Evolutionary conservation across 2,888 invertebrate genomes (phyloP), one percentile per base, ranked within the genome.

Genomic region (Iphiclides podalirius): DNA sequence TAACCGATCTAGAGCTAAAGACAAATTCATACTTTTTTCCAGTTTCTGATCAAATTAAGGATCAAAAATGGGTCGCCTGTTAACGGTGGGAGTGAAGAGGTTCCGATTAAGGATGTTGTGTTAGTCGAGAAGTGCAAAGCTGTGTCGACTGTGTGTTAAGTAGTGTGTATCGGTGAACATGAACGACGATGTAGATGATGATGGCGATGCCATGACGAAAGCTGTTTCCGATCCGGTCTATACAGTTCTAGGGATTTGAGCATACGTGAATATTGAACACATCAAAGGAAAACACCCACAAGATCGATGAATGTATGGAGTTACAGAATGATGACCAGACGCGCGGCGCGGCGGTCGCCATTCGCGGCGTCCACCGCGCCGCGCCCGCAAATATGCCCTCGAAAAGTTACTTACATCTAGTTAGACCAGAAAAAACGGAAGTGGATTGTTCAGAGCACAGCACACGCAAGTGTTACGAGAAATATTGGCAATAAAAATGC

Each of bases 401-500:
- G 57, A 58, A 50, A 54, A 59, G 67, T 52, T 57, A 54, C 72
- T 74, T 75, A 79, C 52, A 71, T 56, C 72, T 78, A 81, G 61
- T 70, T 74, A 79, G 74, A 81, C 74, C 75, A 75, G 75, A 77
- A 69, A 60, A 62, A 59, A 60, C 62, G 64, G 61, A 63, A 75
- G 66, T 76, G 68, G 70, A 75, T 68, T 53, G 68, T 66, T 69
- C 55, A 72, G 72, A 79, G 75, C 67, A 64, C 67, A 71, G 74
- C 54, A 65, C 59, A 73, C 75, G 75, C 75, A 75, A 70, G 72
- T 67, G 70, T 74, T 72, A 76, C 76, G 78, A 74, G 76, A 79
- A 77, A 70, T 83, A 81, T 85, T 81, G 79, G 75, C 76, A 79
- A 78, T 83, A 82, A 79, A 85, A 87, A 87, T 86, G 86, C 86